Percentiles rank a stretch among this genome's conserved stretches.
These are phyloP conservation scores for Incurvaria masculella DNA, from an alignment of 2,888 invertebrate genomes.

Conservation along the genomic window DNA sequence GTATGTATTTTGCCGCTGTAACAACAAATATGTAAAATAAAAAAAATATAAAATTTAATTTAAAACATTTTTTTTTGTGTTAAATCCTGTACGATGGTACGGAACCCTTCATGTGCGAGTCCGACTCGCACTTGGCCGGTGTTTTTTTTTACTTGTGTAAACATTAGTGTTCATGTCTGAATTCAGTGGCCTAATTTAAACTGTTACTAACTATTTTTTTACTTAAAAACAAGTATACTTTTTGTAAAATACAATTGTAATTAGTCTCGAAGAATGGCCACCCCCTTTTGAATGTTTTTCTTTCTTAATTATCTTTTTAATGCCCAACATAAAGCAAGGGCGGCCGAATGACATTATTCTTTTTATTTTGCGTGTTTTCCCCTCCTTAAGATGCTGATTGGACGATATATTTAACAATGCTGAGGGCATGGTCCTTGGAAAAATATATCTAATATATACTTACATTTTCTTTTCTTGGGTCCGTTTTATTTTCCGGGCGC, in stretches of 20 bases:
- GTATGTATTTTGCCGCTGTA: too few species aligned
- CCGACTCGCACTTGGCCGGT: too few species aligned
- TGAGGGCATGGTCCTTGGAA: conserved; percentile 46
- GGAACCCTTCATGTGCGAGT: too few species aligned
- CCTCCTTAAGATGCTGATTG: conserved; percentile 41
- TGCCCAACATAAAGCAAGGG: conserved; percentile 47
- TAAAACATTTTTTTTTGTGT: too few species aligned
- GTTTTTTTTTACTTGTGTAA: too few species aligned
- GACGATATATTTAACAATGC: conserved; percentile 55
- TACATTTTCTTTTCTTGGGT: conserved; percentile 35
- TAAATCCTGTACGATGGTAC: too few species aligned
- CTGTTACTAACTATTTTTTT: conserved; percentile 1
- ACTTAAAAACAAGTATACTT: background rate
- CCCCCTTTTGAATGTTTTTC: conserved; percentile 29
- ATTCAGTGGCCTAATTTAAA: too few species aligned
- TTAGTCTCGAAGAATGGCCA: conserved; percentile 11
- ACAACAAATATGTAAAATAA: too few species aligned
- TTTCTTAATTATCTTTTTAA: conserved; percentile 51
- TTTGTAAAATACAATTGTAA: conserved; percentile 3
- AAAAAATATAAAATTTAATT: too few species aligned
- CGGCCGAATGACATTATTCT: conserved; percentile 18
- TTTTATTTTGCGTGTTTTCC: background rate
- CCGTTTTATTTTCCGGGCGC: conserved; percentile 37
- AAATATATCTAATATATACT: conserved; percentile 44
- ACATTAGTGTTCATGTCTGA: too few species aligned